These are phyloP conservation scores for Eurytoma adleriae DNA, from an alignment of 2,888 invertebrate species.

Conservation along the genomic window DNA sequence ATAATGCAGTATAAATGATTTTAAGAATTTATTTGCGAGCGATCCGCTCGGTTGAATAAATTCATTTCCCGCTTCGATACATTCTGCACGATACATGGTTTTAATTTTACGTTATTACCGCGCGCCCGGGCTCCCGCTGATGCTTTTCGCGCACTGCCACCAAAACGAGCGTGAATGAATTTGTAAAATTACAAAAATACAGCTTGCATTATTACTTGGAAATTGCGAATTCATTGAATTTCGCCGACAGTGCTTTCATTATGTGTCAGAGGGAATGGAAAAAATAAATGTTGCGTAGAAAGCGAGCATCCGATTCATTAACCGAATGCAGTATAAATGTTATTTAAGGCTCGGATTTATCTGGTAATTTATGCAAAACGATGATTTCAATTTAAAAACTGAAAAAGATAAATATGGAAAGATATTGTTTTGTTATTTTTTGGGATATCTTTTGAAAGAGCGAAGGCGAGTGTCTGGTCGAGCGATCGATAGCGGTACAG, in stretches of 20 bases:
- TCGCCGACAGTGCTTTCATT: conserved; percentile 23
- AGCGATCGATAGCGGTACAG: conserved; percentile 16
- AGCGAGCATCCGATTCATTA: not conserved
- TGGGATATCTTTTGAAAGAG: not conserved
- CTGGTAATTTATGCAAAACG: not conserved
- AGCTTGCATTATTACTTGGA: conserved; percentile 26
- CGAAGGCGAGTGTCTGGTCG: not conserved
- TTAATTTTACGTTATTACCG: conserved; percentile 55
- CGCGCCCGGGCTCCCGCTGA: not conserved
- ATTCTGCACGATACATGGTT: conserved; percentile 42
- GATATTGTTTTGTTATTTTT: too few relatives aligned
- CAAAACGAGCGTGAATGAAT: conserved; percentile 35
- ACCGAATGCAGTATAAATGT: not conserved
- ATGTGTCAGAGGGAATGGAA: conserved; percentile 10
- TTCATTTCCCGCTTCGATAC: conserved; percentile 56
- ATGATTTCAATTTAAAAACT: not conserved
- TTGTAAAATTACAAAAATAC: conserved; percentile 53
- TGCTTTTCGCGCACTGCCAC: conserved; percentile 1
- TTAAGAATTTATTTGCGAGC: conserved; percentile 56
- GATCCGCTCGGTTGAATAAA: conserved; percentile 54
- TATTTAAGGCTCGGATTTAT: not conserved
- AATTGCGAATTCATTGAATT: conserved; percentile 44
- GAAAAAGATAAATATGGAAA: too few relatives aligned
- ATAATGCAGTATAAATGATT: conserved; percentile 57
- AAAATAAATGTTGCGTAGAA: conserved; percentile 10